Evolutionary conservation across 1,140 invertebrate genomes (phyloP).

Genomic region (Scaptomyza graminum): DNA sequence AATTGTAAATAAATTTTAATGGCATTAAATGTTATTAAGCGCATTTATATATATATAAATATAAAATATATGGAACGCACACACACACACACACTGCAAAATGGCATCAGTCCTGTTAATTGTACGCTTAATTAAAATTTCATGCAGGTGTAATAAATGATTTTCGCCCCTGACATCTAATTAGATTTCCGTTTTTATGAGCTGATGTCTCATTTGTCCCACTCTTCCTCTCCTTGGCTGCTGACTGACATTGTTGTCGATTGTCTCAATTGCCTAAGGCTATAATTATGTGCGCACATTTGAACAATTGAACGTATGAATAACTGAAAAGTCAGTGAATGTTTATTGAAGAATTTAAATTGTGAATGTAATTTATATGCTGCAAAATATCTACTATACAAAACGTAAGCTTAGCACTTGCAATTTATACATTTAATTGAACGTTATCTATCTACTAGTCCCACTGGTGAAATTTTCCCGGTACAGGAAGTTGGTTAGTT

Average conservation of each 20-base stretch:
- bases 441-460: constrained; percentile 22
- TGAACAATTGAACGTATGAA: constrained; percentile 12
- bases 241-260: constrained; percentile 17
- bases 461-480: constrained; percentile 50
- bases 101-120: constrained; percentile 58
- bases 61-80: constrained; percentile 3
- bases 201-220: constrained; percentile 5
- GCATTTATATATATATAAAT: constrained; percentile 38
- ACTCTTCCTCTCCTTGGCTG: not conserved
- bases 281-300: constrained; percentile 26
- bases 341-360: too few relatives aligned
- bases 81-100: constrained; percentile 8
- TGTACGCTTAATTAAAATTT: constrained; percentile 81
- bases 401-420: not conserved
- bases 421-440: not conserved
- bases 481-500: constrained; percentile 26
- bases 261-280: constrained; percentile 37
- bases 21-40: constrained; percentile 77
- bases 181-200: constrained; percentile 71
- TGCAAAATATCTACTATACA: not conserved
- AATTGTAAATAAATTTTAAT: constrained; percentile 80
- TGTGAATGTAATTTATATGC: not conserved
- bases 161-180: constrained; percentile 65
- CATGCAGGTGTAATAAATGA: constrained; percentile 79
- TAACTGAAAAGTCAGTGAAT: constrained; percentile 9